Percentiles rank a stretch among this genome's conserved stretches.
Evolutionary conservation across 2,888 invertebrate genomes (phyloP).

Genomic region (Lamellibrachia satsuma): DNA sequence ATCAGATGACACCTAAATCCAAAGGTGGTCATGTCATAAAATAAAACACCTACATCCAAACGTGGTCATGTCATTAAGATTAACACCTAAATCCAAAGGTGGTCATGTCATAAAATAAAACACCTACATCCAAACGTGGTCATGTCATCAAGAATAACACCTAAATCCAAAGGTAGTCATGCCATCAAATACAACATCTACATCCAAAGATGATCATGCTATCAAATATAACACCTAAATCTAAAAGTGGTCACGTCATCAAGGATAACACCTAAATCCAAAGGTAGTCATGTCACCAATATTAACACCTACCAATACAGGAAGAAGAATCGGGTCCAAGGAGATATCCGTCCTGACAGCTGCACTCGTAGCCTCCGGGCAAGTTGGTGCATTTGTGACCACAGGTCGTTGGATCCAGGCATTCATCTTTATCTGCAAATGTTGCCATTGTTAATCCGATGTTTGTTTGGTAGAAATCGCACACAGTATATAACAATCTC

Average conservation of each 20-base stretch:
- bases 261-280: too few species aligned
- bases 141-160: too few species aligned
- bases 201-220: too few species aligned
- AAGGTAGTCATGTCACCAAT: too few species aligned
- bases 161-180: background rate
- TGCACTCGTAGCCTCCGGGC: slow-evolving; percentile 29
- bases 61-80: too few species aligned
- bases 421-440: slow-evolving; percentile 25
- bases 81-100: background rate
- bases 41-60: background rate
- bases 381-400: slow-evolving; percentile 25
- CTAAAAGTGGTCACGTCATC: too few species aligned
- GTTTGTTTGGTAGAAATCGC: background rate
- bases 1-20: background rate
- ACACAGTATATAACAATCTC: background rate
- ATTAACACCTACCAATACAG: slow-evolving; percentile 23
- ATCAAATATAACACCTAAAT: too few species aligned
- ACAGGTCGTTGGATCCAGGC: slow-evolving; percentile 24
- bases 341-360: slow-evolving; percentile 27
- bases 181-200: background rate
- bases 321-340: slow-evolving; percentile 25
- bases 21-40: background rate
- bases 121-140: too few species aligned
- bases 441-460: background rate
- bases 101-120: background rate